Conservation (phyloP, 2,797 vertebrate species). For the Hemibagrus guttatus region DNA sequence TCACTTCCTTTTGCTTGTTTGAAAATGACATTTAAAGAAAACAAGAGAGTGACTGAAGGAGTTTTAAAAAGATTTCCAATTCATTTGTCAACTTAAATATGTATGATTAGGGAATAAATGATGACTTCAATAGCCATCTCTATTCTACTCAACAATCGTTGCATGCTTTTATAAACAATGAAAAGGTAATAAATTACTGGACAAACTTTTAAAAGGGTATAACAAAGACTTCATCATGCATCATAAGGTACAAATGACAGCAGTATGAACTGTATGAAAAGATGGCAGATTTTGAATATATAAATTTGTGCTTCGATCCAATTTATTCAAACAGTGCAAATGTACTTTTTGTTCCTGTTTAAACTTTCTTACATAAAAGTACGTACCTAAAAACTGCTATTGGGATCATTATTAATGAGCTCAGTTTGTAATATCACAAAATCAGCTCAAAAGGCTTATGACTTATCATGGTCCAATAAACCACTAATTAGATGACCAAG, state of each 20-base stretch:
- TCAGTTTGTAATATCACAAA: constrained; percentile 5
- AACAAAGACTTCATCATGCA: neutral
- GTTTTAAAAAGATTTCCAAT: neutral
- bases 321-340: neutral
- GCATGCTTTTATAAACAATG: neutral
- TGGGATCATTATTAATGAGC: neutral
- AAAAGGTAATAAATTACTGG: neutral
- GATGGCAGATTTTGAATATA: neutral
- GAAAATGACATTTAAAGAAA: neutral
- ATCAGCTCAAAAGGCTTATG: neutral
- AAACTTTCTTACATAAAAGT: neutral
- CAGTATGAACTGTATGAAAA: neutral
- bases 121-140: neutral
- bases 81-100: neutral
- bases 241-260: neutral
- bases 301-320: neutral
- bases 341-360: neutral
- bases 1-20: neutral
- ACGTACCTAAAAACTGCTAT: neutral
- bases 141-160: neutral
- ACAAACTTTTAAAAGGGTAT: neutral
- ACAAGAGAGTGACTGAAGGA: neutral
- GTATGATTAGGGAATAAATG: neutral
- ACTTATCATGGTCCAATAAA: neutral
- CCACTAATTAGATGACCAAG: neutral